These are phyloP conservation scores for Elegia similella DNA, from an alignment of 2,888 invertebrate genomes.

Conservation along the genomic window DNA sequence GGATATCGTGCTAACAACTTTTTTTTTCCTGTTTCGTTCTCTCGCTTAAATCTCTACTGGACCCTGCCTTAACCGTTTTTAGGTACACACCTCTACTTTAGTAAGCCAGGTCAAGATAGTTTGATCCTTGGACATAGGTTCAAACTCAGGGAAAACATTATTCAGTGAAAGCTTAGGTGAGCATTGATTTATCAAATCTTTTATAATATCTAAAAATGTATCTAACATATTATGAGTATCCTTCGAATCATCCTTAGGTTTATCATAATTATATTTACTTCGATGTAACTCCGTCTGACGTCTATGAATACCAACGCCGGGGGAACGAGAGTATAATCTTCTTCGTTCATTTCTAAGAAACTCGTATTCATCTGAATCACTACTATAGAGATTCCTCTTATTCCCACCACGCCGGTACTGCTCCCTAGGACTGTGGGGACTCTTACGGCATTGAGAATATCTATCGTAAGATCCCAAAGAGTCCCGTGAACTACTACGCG, in stretches of 20 bases:
- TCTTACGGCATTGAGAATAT: no score
- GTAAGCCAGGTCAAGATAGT: slow-evolving; percentile 27
- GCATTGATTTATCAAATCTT: not conserved
- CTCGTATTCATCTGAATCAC: slow-evolving; percentile 1
- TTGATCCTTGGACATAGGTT: slow-evolving; percentile 25
- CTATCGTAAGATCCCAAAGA: no score
- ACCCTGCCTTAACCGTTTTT: slow-evolving; percentile 22
- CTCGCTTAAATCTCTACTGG: slow-evolving; percentile 12
- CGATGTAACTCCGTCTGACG: not conserved
- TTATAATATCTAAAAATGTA: no score
- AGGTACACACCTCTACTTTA: slow-evolving; percentile 26
- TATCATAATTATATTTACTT: not conserved
- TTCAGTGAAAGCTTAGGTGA: slow-evolving; percentile 12
- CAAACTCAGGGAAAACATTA: slow-evolving; percentile 29
- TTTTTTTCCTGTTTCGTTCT: not conserved
- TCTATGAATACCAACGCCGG: not conserved
- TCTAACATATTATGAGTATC: slow-evolving; percentile 4
- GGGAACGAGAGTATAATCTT: slow-evolving; percentile 13
- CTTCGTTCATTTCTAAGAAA: not conserved
- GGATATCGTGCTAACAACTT: not conserved
- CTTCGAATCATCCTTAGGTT: not conserved
- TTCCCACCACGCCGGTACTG: not conserved
- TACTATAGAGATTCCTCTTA: slow-evolving; percentile 2
- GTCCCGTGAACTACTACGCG: not conserved
- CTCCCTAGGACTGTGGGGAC: not conserved